Percentiles rank a stretch among this genome's conserved stretches.
Conservation (phyloP, 2,797 vertebrate genomes). For the Morus bassanus region DNA sequence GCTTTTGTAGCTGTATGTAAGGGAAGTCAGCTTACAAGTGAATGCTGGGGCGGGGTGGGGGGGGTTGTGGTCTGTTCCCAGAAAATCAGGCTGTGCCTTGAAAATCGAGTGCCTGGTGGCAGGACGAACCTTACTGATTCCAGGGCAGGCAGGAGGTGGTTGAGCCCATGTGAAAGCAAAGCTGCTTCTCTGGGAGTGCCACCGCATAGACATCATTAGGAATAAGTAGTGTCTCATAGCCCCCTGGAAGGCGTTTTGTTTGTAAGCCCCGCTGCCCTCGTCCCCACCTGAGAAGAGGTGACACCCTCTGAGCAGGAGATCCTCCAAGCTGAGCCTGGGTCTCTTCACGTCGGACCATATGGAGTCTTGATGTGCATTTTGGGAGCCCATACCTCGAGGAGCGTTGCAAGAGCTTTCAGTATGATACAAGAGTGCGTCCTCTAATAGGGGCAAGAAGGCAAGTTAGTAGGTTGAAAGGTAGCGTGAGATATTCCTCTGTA, state of each 20-base stretch:
- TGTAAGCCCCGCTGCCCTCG: background rate
- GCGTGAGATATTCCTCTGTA: accelerated
- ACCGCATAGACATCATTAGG: accelerated
- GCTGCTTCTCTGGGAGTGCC: background rate
- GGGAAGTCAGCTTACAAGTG: background rate
- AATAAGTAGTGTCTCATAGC: background rate
- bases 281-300: background rate
- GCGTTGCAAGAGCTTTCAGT: background rate
- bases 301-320: background rate
- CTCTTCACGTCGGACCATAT: background rate
- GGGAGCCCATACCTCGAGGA: background rate
- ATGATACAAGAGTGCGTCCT: accelerated
- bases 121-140: background rate
- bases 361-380: background rate
- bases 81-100: background rate
- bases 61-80: background rate
- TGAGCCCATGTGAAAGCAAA: background rate
- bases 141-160: background rate
- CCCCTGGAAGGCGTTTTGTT: background rate
- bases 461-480: background rate
- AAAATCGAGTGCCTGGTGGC: accelerated
- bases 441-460: background rate
- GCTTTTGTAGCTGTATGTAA: accelerated
- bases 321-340: background rate
- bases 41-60: background rate